These are phyloP conservation scores for Diarsia brunnea DNA, from an alignment of 2,888 invertebrate species.

Conservation along the genomic window DNA sequence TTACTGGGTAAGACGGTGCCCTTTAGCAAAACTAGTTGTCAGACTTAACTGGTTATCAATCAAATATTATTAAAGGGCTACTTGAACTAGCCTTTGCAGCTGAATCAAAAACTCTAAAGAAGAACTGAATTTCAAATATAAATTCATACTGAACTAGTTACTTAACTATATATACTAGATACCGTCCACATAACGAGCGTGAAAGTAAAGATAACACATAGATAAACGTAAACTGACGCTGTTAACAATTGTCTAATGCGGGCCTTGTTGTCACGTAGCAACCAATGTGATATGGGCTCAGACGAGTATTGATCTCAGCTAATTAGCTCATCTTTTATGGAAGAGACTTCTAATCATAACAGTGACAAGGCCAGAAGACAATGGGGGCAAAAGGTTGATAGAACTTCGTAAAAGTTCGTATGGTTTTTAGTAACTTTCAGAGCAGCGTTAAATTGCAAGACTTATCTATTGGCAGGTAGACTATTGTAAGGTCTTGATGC, in stretches of 20 bases:
- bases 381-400: neutral
- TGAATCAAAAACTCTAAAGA: neutral
- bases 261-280: neutral
- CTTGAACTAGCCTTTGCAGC: neutral
- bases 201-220: slow-evolving; percentile 6
- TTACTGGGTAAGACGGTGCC: too few species aligned
- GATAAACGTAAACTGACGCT: neutral
- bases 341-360: neutral
- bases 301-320: neutral
- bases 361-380: neutral
- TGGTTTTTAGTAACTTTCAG: neutral
- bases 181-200: neutral
- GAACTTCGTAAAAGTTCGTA: neutral
- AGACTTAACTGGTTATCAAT: neutral
- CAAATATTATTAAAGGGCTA: too few species aligned
- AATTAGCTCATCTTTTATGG: neutral
- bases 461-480: neutral
- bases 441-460: neutral
- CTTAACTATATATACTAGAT: neutral
- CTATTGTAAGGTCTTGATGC: neutral
- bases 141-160: neutral
- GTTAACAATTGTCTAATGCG: neutral
- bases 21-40: neutral
- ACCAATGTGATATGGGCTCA: neutral
- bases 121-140: neutral